Conservation (phyloP, 2,888 invertebrate species). For the Diaperis boleti region DNA sequence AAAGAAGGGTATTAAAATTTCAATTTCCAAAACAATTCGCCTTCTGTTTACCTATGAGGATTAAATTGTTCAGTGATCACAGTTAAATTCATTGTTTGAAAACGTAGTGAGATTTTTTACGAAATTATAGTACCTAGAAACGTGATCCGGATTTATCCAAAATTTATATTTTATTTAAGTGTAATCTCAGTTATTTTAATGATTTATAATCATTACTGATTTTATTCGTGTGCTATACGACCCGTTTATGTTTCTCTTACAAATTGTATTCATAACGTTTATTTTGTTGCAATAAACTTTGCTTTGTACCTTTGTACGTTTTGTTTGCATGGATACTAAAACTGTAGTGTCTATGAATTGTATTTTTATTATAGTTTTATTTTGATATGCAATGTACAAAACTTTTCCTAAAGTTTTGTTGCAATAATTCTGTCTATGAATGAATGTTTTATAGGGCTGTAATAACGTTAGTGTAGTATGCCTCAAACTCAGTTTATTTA, state of each 20-base stretch:
- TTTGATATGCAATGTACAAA: no score
- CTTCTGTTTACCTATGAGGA: not conserved
- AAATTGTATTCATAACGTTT: no score
- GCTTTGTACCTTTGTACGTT: not conserved
- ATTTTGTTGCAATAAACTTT: no score
- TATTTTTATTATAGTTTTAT: not conserved
- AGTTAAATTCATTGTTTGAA: no score
- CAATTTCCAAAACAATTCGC: not conserved
- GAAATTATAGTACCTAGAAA: not conserved
- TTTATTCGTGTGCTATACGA: no score
- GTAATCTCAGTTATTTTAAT: not conserved
- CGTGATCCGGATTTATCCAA: no score
- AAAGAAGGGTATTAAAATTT: not conserved
- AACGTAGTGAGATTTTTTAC: not conserved
- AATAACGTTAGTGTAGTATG: not conserved
- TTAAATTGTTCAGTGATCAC: not conserved
- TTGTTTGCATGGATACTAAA: not conserved
- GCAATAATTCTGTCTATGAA: slow-evolving; percentile 12
- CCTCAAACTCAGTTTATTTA: not conserved
- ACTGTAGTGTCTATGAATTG: no score
- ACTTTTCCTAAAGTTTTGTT: slow-evolving; percentile 7
- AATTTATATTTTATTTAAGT: not conserved
- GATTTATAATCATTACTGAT: not conserved
- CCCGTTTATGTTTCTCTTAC: no score
- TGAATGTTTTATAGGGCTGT: slow-evolving; percentile 12